Evolutionary conservation across 1,140 invertebrate species (phyloP), one percentile per base, ranked within the genome.

Genomic region (Orussus abietinus): DNA sequence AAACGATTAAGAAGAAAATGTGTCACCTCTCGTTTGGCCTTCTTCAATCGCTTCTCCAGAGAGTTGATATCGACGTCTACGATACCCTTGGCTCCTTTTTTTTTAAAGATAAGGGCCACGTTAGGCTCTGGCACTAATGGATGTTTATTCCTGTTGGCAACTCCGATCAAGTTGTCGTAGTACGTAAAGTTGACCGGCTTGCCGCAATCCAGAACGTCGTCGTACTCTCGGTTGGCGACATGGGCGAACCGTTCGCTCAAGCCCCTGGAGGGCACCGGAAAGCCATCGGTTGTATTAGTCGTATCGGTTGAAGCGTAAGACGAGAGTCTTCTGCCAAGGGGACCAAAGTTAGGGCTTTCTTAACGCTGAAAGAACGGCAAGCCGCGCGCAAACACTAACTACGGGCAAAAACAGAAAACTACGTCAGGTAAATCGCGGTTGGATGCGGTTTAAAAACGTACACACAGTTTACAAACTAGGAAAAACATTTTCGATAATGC

Each of bases 101-200:
- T 88, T 51, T 81, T 82, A 60, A 90, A 90, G 68, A 88, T 86
- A 28, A 86, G 75, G 12, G 85, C 83, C 2, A 88, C 84, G 70
- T 77, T 74, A 17, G 82, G 81, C 57, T 85, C 83, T 22, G 82
- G 82, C 21, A 82, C 77, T 42, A 80, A 64, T 1, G 79, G 78
- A 64, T 84, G 83, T 47, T 77, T 79, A 47, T 80, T 81, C 42
- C 89, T 72, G 54, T 88, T 83, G 9, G 84, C 80, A 29, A 93
- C 82, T 17, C 89, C 89, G 30, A 87, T 80, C 32, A 93, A 72
- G 69, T 89, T 89, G 61, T 92, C 90, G 71, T 91, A 92, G 62
- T 88, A 87, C 7, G 90, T 91, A 59, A 85, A 88, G 70, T 92
- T 92, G 0, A 88, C 86, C 30, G 87, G 80, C 74, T 89, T 89